Conservation (phyloP, 2,797 vertebrate species). For the Lutjanus campechanus region DNA sequence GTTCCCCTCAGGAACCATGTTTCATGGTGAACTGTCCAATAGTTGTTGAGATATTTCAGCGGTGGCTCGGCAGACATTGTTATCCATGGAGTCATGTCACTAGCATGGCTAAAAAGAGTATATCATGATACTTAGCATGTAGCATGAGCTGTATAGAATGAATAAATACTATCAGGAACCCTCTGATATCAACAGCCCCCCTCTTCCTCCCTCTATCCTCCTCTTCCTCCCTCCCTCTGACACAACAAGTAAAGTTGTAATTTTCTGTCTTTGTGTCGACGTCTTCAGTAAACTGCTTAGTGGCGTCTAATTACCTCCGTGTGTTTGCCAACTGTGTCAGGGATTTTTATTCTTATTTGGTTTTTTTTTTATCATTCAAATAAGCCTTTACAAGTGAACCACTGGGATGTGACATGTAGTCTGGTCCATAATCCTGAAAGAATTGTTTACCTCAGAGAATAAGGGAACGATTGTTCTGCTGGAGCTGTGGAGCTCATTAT, state of each 20-base stretch:
- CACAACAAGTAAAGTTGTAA: conserved; percentile 52
- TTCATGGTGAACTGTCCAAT: too few relatives aligned
- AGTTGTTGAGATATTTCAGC: too few relatives aligned
- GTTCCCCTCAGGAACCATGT: too few relatives aligned
- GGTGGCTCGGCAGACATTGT: too few relatives aligned
- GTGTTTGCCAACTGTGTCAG: conserved; percentile 53
- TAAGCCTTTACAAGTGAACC: conserved; percentile 52
- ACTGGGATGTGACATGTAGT: conserved; percentile 59
- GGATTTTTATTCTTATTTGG: conserved; percentile 23
- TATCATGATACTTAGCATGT: too few relatives aligned
- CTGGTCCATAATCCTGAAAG: conserved; percentile 47
- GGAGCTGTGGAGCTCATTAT: conserved; percentile 47
- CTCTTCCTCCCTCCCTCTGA: neutral
- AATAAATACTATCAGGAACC: too few relatives aligned
- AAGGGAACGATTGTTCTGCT: conserved; percentile 28
- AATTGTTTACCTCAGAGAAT: conserved; percentile 54
- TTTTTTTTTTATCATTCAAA: conserved; percentile 52
- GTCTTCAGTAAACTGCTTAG: conserved; percentile 57
- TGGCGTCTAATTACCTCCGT: conserved; percentile 54
- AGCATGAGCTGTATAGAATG: too few relatives aligned
- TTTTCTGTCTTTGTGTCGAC: conserved; percentile 51
- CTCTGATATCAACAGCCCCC: neutral
- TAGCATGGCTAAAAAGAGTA: too few relatives aligned
- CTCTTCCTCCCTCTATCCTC: neutral
- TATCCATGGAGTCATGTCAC: too few relatives aligned